Base-by-base conservation (phyloP, 2,888 invertebrate species). In the Synergus japonicus region DNA sequence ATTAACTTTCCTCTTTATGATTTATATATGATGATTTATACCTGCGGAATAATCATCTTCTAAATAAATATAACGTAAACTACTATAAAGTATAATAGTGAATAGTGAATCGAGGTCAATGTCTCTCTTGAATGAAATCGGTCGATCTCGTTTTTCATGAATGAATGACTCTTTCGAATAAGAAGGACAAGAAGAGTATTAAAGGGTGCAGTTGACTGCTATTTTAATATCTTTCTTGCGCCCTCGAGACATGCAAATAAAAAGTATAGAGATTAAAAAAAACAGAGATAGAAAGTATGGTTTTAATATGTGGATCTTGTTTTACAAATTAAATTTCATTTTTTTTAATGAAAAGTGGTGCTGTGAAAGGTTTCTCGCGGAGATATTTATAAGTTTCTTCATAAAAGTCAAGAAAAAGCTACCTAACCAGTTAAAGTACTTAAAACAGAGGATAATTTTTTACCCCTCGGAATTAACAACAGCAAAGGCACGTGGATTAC, bases 121-220 rank as follows among this genome's bases (percentile, higher is more conserved):
- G 69, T 49, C 69, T 69, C 13, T 12, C n/a, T 41, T 60, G 43
- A 76, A 76, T 76, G 60, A 81, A 81, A 81, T 79, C 80, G 80
- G 81, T 81, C 78, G 82, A 82, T 85, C 81, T 81, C 76, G 81
- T 80, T 83, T 82, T 85, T 82, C 83, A 80, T 82, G 84, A 85
- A 85, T 84, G 79, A 66, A 63, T 58, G 80, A 79, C 76, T 79
- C 77, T 80, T 76, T 80, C 46, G 58, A 49, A 44, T 49, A 46
- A n/a, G n/a, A 49, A 69, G 46, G 12, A 29, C 44, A 67, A n/a
- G 13, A 60, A 29, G n/a, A 76, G 18, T 13, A 43, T 46, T 18
- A 43, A 15, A 76, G 37, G 37, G n/a, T 67, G 10, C 41, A 41
- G 58, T 43, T 43, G 43, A 41, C 37, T 58, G 43, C 12, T 43